Percentiles rank a stretch among this genome's conserved stretches.
phyloP scores from a whole-genome alignment of 2,113 vertebrate genomes.

The Mobula birostris region DNA sequence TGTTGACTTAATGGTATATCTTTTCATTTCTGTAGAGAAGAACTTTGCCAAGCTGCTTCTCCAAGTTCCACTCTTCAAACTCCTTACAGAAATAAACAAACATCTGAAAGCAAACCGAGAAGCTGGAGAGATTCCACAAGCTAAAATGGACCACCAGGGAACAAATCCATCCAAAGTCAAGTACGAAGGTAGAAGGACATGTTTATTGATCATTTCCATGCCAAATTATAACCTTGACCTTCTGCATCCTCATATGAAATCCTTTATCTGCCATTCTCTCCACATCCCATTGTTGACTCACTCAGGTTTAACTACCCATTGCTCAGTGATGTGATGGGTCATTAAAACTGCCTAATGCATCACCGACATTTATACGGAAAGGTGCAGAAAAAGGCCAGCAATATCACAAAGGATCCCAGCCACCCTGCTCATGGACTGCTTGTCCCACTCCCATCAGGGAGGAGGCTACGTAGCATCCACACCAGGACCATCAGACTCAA shows the following conservation, averaged over 20 bases:
- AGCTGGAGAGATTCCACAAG: constrained; percentile 46
- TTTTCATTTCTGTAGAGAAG: constrained; percentile 45
- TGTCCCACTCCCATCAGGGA: too few relatives aligned
- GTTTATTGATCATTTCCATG: not conserved
- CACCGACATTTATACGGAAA: too few relatives aligned
- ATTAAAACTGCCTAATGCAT: too few relatives aligned
- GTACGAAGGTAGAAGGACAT: not conserved
- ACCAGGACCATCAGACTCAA: too few relatives aligned
- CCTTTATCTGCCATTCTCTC: not conserved
- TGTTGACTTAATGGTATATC: not conserved
- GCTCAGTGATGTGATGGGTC: too few relatives aligned
- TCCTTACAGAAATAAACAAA: constrained; percentile 53
- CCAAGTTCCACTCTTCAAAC: constrained; percentile 58
- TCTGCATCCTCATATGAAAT: not conserved
- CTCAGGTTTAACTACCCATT: too few relatives aligned
- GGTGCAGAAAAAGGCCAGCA: too few relatives aligned
- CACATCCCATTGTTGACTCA: not conserved
- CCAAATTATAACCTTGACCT: not conserved
- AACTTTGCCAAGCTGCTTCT: constrained; percentile 47
- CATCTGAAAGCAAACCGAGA: constrained; percentile 48
- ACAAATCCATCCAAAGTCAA: not conserved
- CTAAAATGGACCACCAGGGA: not conserved
- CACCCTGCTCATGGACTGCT: too few relatives aligned
- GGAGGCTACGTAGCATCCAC: too few relatives aligned
- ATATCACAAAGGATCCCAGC: too few relatives aligned